Evolutionary conservation across 2,113 vertebrate species (phyloP).

Genomic region (Dicrurus megarhynchus): DNA sequence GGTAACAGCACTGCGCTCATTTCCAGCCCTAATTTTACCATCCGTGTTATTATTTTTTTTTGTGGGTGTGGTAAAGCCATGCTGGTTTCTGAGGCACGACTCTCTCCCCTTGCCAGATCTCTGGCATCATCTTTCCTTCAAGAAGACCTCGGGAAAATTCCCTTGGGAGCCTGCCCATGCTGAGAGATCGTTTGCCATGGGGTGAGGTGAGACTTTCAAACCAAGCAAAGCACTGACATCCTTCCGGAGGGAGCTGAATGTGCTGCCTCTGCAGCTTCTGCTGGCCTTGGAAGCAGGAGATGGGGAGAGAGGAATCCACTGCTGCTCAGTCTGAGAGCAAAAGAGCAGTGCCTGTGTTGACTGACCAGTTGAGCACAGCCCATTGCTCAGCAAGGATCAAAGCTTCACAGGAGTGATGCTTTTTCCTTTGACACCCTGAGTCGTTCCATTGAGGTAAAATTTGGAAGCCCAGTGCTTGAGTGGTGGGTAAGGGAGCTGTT

Average conservation of each 20-base stretch:
- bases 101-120: neutral
- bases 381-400: neutral
- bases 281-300: neutral
- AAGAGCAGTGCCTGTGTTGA: neutral
- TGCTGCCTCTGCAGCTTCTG: conserved; percentile 42
- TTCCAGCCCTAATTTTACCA: neutral
- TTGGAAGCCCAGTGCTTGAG: neutral
- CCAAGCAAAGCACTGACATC: neutral
- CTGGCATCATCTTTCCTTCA: neutral
- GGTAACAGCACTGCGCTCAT: neutral
- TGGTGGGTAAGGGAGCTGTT: neutral
- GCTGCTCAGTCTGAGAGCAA: neutral
- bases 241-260: neutral
- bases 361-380: neutral
- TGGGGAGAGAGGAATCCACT: neutral
- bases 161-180: neutral
- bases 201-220: conserved; percentile 5
- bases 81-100: neutral
- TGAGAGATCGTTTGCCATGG: neutral
- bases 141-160: conserved; percentile 18
- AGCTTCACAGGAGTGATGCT: neutral
- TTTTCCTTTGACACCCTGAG: neutral
- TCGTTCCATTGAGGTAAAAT: neutral
- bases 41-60: neutral
- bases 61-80: neutral